phyloP scores from a whole-genome alignment of 2,888 invertebrate genomes.

The Tachystola acroxantha region DNA sequence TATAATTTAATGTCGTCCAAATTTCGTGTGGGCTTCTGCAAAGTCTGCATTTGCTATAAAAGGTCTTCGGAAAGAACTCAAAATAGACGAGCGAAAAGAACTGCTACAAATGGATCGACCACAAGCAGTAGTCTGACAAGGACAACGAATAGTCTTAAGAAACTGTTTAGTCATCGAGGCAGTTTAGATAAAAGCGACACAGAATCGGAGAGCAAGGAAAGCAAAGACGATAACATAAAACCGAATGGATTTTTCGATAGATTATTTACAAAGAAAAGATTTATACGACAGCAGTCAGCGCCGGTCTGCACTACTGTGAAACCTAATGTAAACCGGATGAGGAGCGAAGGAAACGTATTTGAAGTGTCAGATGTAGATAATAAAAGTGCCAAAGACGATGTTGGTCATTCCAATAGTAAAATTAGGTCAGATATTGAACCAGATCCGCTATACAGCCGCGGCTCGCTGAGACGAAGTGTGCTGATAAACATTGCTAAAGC shows the following conservation, averaged over 20 bases:
- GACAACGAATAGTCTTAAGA: conserved; percentile 77
- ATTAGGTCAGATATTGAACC: conserved; percentile 43
- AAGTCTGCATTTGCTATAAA: conserved; percentile 80
- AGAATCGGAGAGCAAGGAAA: conserved; percentile 39
- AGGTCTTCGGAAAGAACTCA: conserved; percentile 54
- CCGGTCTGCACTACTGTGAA: conserved; percentile 52
- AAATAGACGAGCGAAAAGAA: conserved; percentile 63
- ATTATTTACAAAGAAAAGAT: conserved; percentile 51
- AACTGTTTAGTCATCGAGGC: conserved; percentile 63
- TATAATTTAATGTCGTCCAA: conserved; percentile 95
- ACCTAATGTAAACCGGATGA: conserved; percentile 54
- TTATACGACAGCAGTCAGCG: conserved; percentile 63
- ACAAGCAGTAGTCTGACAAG: conserved; percentile 80
- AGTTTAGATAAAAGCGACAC: conserved; percentile 60
- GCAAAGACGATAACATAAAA: conserved; percentile 37
- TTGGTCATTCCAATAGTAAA: conserved; percentile 59
- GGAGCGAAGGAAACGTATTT: conserved; percentile 54
- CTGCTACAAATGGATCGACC: conserved; percentile 79
- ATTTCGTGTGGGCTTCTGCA: conserved; percentile 88
- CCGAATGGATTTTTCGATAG: conserved; percentile 49
- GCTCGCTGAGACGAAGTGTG: conserved; percentile 70
- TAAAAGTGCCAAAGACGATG: conserved; percentile 23
- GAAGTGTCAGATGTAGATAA: conserved; percentile 39
- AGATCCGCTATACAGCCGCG: conserved; percentile 38
- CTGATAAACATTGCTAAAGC: conserved; percentile 68